These are phyloP conservation scores for Taenioides sp. DNA, from an alignment of 2,797 vertebrate genomes.

Conservation along the genomic window DNA sequence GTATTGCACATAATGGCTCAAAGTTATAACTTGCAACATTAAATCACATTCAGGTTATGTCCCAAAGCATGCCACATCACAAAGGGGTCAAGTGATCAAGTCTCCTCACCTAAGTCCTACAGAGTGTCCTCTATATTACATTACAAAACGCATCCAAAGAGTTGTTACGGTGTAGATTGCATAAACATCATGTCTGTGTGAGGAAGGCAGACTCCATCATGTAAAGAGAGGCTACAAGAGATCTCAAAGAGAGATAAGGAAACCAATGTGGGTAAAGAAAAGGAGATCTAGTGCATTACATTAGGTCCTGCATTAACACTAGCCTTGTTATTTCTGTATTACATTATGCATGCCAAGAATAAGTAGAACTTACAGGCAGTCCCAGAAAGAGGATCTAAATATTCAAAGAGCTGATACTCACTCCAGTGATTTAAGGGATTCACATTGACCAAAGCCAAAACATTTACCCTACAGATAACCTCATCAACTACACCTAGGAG, in stretches of 20 bases:
- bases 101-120: slow-evolving; percentile 92
- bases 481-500: slow-evolving; percentile 76
- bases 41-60: slow-evolving; percentile 99
- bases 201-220: slow-evolving; percentile 89
- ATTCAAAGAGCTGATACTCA: slow-evolving; percentile 93
- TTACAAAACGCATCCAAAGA: slow-evolving; percentile 76
- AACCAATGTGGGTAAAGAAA: slow-evolving; percentile 45
- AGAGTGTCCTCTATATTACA: slow-evolving; percentile 91
- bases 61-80: slow-evolving; percentile 94
- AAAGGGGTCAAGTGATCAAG: slow-evolving; percentile 93
- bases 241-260: slow-evolving; percentile 69
- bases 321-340: slow-evolving; percentile 74
- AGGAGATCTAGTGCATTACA: slow-evolving; percentile 77
- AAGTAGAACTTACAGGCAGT: slow-evolving; percentile 87
- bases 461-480: slow-evolving; percentile 71
- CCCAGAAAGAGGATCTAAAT: slow-evolving; percentile 88
- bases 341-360: slow-evolving; percentile 97
- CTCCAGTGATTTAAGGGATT: slow-evolving; percentile 94
- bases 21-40: slow-evolving; percentile 98
- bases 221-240: slow-evolving; percentile 76
- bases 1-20: slow-evolving; percentile 99
- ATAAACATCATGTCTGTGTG: slow-evolving; percentile 94
- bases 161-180: slow-evolving; percentile 86
- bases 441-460: slow-evolving; percentile 90
- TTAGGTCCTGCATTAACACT: slow-evolving; percentile 79